Conservation (phyloP, 2,113 vertebrate species). For the Pavo muticus region DNA sequence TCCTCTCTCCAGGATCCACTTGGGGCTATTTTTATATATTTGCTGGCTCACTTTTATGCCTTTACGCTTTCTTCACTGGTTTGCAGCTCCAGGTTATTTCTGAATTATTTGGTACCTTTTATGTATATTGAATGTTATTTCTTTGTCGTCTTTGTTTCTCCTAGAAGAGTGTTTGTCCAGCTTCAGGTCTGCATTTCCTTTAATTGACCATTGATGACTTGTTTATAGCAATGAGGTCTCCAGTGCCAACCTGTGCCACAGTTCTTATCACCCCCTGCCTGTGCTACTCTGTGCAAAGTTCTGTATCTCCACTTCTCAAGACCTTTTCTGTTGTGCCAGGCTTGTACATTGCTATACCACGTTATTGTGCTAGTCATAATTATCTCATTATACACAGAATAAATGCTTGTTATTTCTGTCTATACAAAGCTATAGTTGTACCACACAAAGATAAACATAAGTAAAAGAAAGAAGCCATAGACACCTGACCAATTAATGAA, state of each 20-base stretch:
- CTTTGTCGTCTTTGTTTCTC: not conserved
- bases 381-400: not conserved
- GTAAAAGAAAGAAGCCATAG: not conserved
- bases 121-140: not conserved
- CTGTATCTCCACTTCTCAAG: not conserved
- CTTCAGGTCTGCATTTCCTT: not conserved
- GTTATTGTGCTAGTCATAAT: not conserved
- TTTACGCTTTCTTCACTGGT: not conserved
- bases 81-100: not conserved
- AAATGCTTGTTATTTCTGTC: not conserved
- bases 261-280: not conserved
- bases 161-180: not conserved
- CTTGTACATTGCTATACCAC: not conserved
- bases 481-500: not conserved
- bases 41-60: not conserved
- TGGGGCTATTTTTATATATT: not conserved
- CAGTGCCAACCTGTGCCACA: not conserved
- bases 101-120: not conserved
- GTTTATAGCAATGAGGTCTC: not conserved
- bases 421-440: not conserved
- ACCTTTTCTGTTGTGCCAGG: not conserved
- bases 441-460: not conserved
- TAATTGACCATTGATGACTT: not conserved
- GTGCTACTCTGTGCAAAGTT: not conserved
- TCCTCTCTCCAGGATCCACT: not conserved